Percentiles rank a stretch among this genome's conserved stretches.
These are phyloP conservation scores for Psophia crepitans DNA, from an alignment of 2,113 vertebrate genomes.

Conservation along the genomic window DNA sequence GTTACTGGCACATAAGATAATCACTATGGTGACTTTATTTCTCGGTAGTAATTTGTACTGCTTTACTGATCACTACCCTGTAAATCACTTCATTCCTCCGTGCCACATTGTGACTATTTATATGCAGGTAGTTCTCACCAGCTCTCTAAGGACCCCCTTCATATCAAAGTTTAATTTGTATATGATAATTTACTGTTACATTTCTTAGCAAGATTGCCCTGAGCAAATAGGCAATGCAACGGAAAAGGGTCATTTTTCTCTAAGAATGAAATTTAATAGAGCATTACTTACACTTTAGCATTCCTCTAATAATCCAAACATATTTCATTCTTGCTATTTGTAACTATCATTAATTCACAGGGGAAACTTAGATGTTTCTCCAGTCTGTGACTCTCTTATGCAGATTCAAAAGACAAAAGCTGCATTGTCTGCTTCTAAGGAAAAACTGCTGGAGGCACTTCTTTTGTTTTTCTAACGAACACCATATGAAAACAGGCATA, in stretches of 20 bases:
- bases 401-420: constrained; percentile 51
- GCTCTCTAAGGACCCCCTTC: background rate
- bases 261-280: background rate
- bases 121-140: constrained; percentile 12
- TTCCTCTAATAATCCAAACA: constrained; percentile 30
- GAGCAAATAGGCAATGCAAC: constrained; percentile 4
- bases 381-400: background rate
- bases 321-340: constrained; percentile 47
- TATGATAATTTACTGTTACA: background rate
- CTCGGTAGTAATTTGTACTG: background rate
- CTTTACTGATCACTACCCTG: background rate
- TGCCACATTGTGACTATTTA: background rate
- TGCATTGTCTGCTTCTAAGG: constrained; percentile 37
- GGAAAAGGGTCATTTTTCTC: constrained; percentile 5
- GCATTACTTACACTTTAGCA: background rate
- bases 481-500: constrained; percentile 36
- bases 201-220: background rate
- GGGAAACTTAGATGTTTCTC: constrained; percentile 11
- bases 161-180: constrained; percentile 57
- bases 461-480: constrained; percentile 55
- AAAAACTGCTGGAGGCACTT: constrained; percentile 40
- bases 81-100: background rate
- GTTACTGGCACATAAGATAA: background rate
- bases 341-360: constrained; percentile 34
- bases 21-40: background rate